These are phyloP conservation scores for Merodon equestris DNA, from an alignment of 2,888 invertebrate genomes.

Conservation along the genomic window DNA sequence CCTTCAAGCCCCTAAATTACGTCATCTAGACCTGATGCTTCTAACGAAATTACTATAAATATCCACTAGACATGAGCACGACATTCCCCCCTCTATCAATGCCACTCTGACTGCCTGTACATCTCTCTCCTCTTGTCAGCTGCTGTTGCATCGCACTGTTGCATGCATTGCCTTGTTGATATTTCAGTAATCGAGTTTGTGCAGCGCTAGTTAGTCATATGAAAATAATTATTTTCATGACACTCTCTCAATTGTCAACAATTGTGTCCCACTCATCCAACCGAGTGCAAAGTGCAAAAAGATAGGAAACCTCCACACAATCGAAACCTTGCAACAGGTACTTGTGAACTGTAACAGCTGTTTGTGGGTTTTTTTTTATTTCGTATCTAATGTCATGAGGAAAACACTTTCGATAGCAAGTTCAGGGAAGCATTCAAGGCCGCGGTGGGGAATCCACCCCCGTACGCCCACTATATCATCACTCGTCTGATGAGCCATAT, in stretches of 20 bases:
- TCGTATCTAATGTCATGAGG: background rate
- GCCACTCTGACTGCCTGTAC: conserved; percentile 44
- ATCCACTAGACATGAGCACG: no score
- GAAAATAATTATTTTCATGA: no score
- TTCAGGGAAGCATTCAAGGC: conserved; percentile 38
- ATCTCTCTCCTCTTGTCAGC: conserved; percentile 29
- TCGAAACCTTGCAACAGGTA: conserved; percentile 49
- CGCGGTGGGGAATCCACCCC: background rate
- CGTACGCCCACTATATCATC: no score
- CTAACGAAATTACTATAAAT: no score
- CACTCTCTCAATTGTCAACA: background rate
- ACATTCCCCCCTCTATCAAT: background rate
- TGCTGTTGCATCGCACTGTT: conserved; percentile 43
- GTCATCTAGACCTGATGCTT: no score
- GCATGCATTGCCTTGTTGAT: conserved; percentile 35
- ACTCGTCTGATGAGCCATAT: no score
- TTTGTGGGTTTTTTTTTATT: conserved; percentile 8
- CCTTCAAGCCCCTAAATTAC: no score
- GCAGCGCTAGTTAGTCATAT: conserved; percentile 3
- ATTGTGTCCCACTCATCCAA: no score
- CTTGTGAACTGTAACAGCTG: conserved; percentile 30
- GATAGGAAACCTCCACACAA: background rate
- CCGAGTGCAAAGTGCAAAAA: conserved; percentile 12
- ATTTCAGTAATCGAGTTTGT: conserved; percentile 23
- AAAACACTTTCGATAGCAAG: conserved; percentile 29